Evolutionary conservation across 2,113 vertebrate species (phyloP), one percentile per base, ranked within the genome.

Genomic region (Mirounga angustirostris): DNA sequence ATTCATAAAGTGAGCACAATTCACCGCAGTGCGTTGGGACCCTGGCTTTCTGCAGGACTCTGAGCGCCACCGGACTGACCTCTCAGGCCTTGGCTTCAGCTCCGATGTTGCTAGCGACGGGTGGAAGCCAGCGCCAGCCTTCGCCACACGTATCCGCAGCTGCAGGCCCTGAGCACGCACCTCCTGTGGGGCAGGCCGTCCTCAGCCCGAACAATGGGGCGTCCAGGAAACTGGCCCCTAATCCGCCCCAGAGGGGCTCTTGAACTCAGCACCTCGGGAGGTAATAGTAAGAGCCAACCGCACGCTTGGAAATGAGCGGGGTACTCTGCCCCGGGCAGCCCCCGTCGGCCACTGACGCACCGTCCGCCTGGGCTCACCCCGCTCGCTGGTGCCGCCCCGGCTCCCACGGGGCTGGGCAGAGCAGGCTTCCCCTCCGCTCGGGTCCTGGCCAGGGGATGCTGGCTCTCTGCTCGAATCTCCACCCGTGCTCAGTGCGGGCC

Each of bases 61-160:
- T 6, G 46, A 69, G 22, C 5, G 7, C 5, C 69, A 11, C 1
- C 52, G 30, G 63, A 30, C 54, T 0, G 4, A 14, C 7, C 4
- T 0, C 0, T 8, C 3, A 2, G 26, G 36, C 4, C 5, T 8
- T 12, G 3, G 7, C 5, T 8, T 33, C 4, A 22, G 59, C 28
- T 50, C 71, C 1, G 8, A 33, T 15, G 7, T 50, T 9, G 12
- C 87, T n/a, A 15, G 30, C 0, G 9, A 18, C 50, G 9, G 16
- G 50, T 1, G 9, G 50, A 12, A 24, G 69, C n/a, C 13, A 13
- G 11, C 16, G 3, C 54, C 54, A 56, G 54, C 16, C 54, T 56
- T 56, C 15, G 54, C 1, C 56, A 14, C 52, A 54, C 52, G 52
- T 54, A 15, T 22, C 18, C 5, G 0, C 4, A 7, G 4, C 9